phyloP scores from a whole-genome alignment of 1,140 invertebrate genomes.

The Agrypnia vestita region DNA sequence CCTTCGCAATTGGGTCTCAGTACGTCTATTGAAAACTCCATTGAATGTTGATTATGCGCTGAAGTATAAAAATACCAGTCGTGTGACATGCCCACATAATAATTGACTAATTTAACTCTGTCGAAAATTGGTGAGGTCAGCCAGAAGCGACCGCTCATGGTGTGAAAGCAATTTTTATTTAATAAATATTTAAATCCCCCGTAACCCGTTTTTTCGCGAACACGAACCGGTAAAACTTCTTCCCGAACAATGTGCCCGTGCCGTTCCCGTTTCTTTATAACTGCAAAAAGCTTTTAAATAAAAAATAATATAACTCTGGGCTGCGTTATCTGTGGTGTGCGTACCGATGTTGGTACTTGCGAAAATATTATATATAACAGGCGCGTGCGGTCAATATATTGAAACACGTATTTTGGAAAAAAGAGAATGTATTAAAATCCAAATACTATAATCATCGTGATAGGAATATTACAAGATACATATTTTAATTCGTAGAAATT shows the following conservation, averaged over 20 bases:
- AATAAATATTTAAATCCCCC: conserved; percentile 52
- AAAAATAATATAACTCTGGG: conserved; percentile 38
- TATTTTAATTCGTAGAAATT: too few relatives aligned
- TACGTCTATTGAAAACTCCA: neutral
- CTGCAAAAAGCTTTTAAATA: conserved; percentile 37
- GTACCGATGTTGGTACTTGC: too few relatives aligned
- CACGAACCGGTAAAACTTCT: conserved; percentile 49
- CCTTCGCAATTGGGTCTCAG: too few relatives aligned
- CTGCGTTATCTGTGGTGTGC: neutral
- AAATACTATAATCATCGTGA: too few relatives aligned
- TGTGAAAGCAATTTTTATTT: conserved; percentile 57
- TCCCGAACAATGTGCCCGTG: conserved; percentile 25
- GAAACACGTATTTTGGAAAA: too few relatives aligned
- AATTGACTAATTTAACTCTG: conserved; percentile 61
- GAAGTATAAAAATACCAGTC: conserved; percentile 38
- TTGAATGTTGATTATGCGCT: conserved; percentile 29
- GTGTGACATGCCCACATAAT: conserved; percentile 28
- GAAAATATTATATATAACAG: too few relatives aligned
- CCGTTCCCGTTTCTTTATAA: conserved; percentile 40
- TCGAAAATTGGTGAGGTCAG: conserved; percentile 58
- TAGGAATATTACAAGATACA: too few relatives aligned
- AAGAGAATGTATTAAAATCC: too few relatives aligned
- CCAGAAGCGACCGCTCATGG: conserved; percentile 49
- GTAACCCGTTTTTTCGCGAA: conserved; percentile 48
- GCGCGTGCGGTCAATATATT: too few relatives aligned